Evolutionary conservation across 1,140 invertebrate species (phyloP).

Genomic region (Cataglyphis hispanica): DNA sequence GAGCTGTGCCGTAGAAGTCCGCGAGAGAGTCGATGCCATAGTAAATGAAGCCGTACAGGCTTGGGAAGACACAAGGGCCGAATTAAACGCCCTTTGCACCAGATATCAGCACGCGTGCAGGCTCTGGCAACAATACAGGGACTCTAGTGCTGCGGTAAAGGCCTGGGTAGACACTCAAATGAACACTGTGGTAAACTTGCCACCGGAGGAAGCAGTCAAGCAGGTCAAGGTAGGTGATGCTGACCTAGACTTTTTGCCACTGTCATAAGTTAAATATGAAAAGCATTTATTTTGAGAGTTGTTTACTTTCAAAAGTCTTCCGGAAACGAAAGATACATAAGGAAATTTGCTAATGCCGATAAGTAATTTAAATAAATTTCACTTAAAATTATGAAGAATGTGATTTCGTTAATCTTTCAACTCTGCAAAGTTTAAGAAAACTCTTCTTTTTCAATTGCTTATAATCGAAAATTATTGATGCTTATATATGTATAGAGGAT

Average conservation of each 20-base stretch:
- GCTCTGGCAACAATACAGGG: conserved; percentile 92
- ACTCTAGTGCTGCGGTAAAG: conserved; percentile 91
- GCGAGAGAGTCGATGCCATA: conserved; percentile 90
- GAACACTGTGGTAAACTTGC: conserved; percentile 88
- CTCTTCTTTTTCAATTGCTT: not conserved
- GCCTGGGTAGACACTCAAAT: conserved; percentile 91
- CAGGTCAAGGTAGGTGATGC: conserved; percentile 89
- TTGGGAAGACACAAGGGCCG: conserved; percentile 91
- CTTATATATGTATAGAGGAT: too few species aligned
- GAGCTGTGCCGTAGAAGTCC: conserved; percentile 90
- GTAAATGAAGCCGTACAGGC: conserved; percentile 91
- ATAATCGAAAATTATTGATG: too few species aligned
- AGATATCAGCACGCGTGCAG: conserved; percentile 91
- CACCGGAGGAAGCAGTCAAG: conserved; percentile 88
- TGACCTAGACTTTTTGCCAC: not conserved
- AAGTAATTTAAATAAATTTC: not conserved
- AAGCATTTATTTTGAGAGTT: not conserved
- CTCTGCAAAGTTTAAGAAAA: too few species aligned
- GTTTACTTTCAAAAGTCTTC: conserved; percentile 3
- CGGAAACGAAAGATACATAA: not conserved
- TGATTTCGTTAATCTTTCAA: not conserved
- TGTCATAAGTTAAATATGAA: not conserved
- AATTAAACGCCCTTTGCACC: conserved; percentile 91
- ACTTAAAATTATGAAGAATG: not conserved
- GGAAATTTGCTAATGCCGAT: conserved; percentile 1